phyloP scores from a whole-genome alignment of 2,888 invertebrate genomes.

The Cheilosia vulpina region DNA sequence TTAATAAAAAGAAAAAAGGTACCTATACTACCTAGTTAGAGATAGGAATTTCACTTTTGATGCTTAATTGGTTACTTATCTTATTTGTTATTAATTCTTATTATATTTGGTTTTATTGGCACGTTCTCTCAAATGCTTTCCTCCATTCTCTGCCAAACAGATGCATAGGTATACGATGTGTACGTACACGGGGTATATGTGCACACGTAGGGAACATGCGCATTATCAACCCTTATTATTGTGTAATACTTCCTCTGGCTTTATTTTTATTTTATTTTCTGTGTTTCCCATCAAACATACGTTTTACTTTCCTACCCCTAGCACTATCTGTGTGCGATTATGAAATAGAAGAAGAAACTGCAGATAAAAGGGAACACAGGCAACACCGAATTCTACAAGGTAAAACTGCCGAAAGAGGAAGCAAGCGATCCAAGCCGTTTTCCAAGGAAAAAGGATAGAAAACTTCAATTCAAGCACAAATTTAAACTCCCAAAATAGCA shows the following conservation, averaged over 20 bases:
- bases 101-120: background rate
- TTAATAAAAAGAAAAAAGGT: background rate
- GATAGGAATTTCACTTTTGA: constrained; percentile 7
- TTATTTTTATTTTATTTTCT: constrained; percentile 3
- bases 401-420: background rate
- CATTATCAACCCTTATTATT: constrained; percentile 40
- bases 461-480: background rate
- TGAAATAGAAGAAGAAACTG: constrained; percentile 17
- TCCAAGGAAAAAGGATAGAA: background rate
- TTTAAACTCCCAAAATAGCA: background rate
- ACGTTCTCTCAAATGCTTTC: constrained; percentile 15
- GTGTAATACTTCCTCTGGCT: constrained; percentile 54
- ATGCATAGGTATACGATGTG: background rate
- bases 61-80: constrained; percentile 30
- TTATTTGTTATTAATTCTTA: constrained; percentile 21
- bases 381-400: background rate
- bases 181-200: constrained; percentile 1
- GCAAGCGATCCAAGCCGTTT: background rate
- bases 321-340: constrained; percentile 28
- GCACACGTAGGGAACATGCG: constrained; percentile 26
- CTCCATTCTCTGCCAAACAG: background rate
- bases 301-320: constrained; percentile 17
- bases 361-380: constrained; percentile 3
- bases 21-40: background rate
- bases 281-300: constrained; percentile 4